Percentiles rank a stretch among this genome's conserved stretches.
Conservation (phyloP, 2,797 vertebrate genomes). For the Liparis tanakae region DNA sequence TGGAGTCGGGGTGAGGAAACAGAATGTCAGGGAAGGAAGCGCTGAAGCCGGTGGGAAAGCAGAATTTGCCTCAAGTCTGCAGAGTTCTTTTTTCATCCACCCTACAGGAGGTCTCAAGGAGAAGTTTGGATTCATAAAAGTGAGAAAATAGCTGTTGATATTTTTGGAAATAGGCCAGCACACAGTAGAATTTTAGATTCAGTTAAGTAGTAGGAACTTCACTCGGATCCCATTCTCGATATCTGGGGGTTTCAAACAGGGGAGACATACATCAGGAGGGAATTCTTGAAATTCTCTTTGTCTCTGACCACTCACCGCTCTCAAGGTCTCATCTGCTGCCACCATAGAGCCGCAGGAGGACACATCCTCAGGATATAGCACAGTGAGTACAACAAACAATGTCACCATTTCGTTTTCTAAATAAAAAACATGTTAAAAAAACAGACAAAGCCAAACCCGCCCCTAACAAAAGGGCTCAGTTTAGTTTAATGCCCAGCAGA, state of each 20-base stretch:
- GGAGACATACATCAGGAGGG: constrained; percentile 54
- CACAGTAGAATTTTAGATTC: neutral
- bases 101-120: constrained; percentile 13
- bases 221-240: constrained; percentile 22
- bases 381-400: constrained; percentile 61
- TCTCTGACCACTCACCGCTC: constrained; percentile 28
- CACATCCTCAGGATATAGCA: constrained; percentile 4
- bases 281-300: constrained; percentile 66
- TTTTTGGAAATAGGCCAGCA: constrained; percentile 7
- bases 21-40: constrained; percentile 80
- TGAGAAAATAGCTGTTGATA: neutral
- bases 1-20: constrained; percentile 77
- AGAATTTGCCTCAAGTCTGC: constrained; percentile 50
- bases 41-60: constrained; percentile 70
- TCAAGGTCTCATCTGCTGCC: constrained; percentile 44
- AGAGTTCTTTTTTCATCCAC: constrained; percentile 40
- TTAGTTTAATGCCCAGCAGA: neutral
- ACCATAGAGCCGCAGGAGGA: constrained; percentile 18
- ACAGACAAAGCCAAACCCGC: neutral
- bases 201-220: neutral
- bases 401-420: neutral
- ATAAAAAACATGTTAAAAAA: neutral
- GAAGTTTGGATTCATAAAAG: constrained; percentile 20
- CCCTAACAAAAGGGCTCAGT: neutral
- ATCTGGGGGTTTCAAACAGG: constrained; percentile 41